phyloP scores from a whole-genome alignment of 2,888 invertebrate species.

The Heliconius erato region DNA sequence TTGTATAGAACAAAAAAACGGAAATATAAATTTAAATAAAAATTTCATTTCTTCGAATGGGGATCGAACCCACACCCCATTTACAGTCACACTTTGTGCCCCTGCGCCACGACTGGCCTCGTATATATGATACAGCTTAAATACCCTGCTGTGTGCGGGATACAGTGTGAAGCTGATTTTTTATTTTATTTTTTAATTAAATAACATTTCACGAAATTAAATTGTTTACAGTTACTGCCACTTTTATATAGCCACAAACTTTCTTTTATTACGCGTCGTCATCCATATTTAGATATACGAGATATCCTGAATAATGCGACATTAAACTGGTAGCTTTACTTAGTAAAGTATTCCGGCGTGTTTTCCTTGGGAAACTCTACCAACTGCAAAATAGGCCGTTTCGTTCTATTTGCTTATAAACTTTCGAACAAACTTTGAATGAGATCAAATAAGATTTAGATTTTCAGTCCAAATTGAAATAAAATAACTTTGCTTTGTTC shows the following conservation, averaged over 20 bases:
- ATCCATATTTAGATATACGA: conserved; percentile 6
- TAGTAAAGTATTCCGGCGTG: conserved; percentile 27
- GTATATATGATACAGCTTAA: no score
- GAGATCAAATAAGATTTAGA: conserved; percentile 30
- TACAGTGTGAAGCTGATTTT: no score
- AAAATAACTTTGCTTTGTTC: conserved; percentile 5
- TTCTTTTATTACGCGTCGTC: conserved; percentile 2
- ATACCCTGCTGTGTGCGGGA: no score
- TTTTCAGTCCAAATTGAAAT: conserved; percentile 18
- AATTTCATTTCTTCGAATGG: no score
- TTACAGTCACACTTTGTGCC: no score
- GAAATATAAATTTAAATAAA: no score
- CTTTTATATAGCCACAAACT: background rate
- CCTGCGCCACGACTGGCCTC: no score
- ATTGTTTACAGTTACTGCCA: background rate
- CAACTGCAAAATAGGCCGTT: conserved; percentile 30
- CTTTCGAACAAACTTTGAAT: conserved; percentile 25
- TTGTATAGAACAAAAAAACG: no score
- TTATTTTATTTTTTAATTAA: background rate
- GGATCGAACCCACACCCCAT: no score
- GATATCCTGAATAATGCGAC: conserved; percentile 14
- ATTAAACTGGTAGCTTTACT: conserved; percentile 28
- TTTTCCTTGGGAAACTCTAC: conserved; percentile 16
- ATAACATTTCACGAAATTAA: conserved; percentile 1
- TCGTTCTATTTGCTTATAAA: conserved; percentile 20